Evolutionary conservation across 2,888 invertebrate genomes (phyloP).

Genomic region (Melieria picta): DNA sequence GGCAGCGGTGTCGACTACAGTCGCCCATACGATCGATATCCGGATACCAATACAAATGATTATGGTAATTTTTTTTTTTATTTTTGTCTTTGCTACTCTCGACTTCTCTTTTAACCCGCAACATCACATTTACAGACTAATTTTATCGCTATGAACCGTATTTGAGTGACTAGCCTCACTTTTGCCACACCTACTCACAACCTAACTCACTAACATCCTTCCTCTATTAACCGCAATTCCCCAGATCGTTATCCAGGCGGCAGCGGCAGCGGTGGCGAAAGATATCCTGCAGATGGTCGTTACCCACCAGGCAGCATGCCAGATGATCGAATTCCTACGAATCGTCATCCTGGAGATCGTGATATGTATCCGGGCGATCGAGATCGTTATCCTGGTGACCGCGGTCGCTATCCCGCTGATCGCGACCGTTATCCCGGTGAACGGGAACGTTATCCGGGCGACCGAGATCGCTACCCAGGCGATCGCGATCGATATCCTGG

Average conservation of each 20-base stretch:
- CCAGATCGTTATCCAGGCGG: conserved; percentile 60
- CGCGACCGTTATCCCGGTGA: conserved; percentile 51
- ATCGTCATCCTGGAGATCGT: conserved; percentile 47
- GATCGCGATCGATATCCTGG: conserved; percentile 48
- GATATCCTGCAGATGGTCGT: conserved; percentile 44
- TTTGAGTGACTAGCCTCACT: not conserved
- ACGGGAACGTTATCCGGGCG: conserved; percentile 47
- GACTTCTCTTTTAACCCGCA: conserved; percentile 25
- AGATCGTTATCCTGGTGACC: conserved; percentile 45
- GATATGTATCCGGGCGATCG: conserved; percentile 49
- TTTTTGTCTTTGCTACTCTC: not conserved
- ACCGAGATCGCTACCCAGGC: conserved; percentile 47
- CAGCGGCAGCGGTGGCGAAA: conserved; percentile 45
- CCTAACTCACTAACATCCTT: conserved; percentile 56
- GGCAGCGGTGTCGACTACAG: conserved; percentile 59
- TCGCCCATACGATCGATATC: conserved; percentile 63
- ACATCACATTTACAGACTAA: not conserved
- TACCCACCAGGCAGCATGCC: conserved; percentile 45
- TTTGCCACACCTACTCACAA: conserved; percentile 44
- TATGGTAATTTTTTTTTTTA: conserved; percentile 52
- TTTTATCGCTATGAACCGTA: not conserved
- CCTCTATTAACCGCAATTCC: conserved; percentile 38
- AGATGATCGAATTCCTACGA: conserved; percentile 27
- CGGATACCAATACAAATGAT: conserved; percentile 51
- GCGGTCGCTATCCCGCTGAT: conserved; percentile 46